Percentiles rank a stretch among this genome's conserved stretches.
Conservation (phyloP, 2,113 vertebrate genomes). For the Cheirogaleus medius region DNA sequence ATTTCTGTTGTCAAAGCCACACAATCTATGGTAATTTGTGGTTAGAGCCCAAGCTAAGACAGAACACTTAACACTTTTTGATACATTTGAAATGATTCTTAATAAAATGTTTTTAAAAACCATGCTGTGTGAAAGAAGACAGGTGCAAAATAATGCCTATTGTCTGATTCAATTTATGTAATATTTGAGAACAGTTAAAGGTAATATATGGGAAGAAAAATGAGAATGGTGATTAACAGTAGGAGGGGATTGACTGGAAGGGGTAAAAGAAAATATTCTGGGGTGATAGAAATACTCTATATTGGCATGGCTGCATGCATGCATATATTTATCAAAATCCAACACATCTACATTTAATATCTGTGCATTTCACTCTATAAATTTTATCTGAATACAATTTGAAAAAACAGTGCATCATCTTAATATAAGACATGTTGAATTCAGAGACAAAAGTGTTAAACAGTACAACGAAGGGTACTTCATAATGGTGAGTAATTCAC, state of each 20-base stretch:
- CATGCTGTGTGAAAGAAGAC: background rate
- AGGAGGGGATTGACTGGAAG: background rate
- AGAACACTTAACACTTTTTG: background rate
- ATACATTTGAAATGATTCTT: background rate
- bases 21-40: background rate
- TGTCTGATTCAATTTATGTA: background rate
- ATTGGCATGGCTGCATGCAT: background rate
- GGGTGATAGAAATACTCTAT: background rate
- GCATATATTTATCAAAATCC: background rate
- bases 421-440: background rate
- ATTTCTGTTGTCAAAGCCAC: background rate
- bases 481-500: background rate
- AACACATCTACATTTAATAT: background rate
- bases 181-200: background rate
- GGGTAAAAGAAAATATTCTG: background rate
- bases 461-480: background rate
- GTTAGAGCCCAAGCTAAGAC: background rate
- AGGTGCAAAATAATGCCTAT: background rate
- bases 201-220: background rate
- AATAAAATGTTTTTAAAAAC: background rate
- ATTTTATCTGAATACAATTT: background rate
- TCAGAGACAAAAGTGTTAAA: background rate
- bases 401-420: background rate
- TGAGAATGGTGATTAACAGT: background rate
- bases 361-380: background rate